Evolutionary conservation across 2,888 invertebrate genomes (phyloP).

Genomic region (Hetaerina titia): DNA sequence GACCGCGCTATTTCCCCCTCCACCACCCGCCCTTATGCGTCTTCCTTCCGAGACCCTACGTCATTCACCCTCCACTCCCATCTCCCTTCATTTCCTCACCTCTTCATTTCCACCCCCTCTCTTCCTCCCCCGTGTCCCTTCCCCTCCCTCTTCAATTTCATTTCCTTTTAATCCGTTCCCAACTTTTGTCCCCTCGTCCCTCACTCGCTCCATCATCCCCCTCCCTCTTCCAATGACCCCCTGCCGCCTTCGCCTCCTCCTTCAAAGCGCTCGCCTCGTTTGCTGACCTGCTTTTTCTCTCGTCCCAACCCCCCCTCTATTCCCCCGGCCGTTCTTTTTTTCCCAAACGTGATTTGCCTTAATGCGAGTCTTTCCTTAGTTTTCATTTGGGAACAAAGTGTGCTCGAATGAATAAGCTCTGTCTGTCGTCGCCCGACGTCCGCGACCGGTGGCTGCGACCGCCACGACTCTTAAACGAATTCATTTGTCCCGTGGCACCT

Average conservation of each 20-base stretch:
- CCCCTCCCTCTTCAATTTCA: not conserved
- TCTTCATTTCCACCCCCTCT: not conserved
- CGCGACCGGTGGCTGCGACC: not conserved
- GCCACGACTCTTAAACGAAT: not conserved
- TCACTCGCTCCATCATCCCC: not conserved
- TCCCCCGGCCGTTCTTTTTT: not conserved
- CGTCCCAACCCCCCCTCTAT: not conserved
- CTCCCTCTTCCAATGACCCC: not conserved
- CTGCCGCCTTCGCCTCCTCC: not conserved
- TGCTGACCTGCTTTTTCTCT: not conserved
- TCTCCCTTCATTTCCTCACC: not conserved
- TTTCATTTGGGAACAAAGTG: not conserved
- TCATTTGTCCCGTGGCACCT: not conserved
- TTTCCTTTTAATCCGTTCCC: not conserved
- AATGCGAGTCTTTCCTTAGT: not conserved
- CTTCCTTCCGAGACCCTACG: too few species aligned
- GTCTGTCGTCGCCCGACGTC: not conserved
- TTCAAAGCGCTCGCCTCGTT: not conserved
- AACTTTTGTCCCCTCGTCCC: not conserved
- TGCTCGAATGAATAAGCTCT: not conserved
- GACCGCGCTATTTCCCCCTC: too few species aligned
- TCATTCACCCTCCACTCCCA: not conserved
- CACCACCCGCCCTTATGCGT: too few species aligned
- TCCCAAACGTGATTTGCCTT: conserved; percentile 9
- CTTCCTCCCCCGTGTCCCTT: not conserved